Evolutionary conservation across 1,140 invertebrate species (phyloP).

Genomic region (Carposina sasakii): DNA sequence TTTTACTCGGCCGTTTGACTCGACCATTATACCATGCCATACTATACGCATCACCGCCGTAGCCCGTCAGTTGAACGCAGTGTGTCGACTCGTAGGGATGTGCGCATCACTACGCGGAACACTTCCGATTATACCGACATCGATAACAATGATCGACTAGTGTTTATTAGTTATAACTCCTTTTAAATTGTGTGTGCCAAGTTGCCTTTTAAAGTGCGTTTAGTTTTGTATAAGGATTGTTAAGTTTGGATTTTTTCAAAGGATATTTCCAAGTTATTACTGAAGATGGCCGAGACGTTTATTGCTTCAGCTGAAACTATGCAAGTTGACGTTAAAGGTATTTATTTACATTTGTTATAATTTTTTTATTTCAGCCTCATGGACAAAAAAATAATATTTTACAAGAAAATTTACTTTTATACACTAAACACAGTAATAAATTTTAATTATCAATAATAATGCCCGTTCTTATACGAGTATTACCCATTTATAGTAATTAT

Average conservation of each 20-base stretch:
- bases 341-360: conserved; percentile 38
- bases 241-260: conserved; percentile 20
- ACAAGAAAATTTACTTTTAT: too few relatives aligned
- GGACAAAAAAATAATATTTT: too few relatives aligned
- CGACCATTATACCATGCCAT: conserved; percentile 36
- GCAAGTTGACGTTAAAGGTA: conserved; percentile 50
- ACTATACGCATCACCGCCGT: too few relatives aligned
- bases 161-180: conserved; percentile 36
- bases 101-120: conserved; percentile 17
- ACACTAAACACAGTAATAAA: too few relatives aligned
- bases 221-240: conserved; percentile 29
- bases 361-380: too few relatives aligned
- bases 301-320: conserved; percentile 39
- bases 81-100: conserved; percentile 27
- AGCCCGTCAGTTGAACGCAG: conserved; percentile 37
- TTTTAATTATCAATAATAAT: too few relatives aligned
- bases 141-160: conserved; percentile 36
- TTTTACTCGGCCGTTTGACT: conserved; percentile 52
- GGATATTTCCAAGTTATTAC: conserved; percentile 33
- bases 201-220: conserved; percentile 31
- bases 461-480: too few relatives aligned
- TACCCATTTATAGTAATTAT: too few relatives aligned
- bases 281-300: conserved; percentile 55
- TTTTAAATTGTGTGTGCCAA: too few relatives aligned
- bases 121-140: conserved; percentile 28